phyloP scores from a whole-genome alignment of 92 coral and sea anemone genomes.

The Siderastrea radians region DNA sequence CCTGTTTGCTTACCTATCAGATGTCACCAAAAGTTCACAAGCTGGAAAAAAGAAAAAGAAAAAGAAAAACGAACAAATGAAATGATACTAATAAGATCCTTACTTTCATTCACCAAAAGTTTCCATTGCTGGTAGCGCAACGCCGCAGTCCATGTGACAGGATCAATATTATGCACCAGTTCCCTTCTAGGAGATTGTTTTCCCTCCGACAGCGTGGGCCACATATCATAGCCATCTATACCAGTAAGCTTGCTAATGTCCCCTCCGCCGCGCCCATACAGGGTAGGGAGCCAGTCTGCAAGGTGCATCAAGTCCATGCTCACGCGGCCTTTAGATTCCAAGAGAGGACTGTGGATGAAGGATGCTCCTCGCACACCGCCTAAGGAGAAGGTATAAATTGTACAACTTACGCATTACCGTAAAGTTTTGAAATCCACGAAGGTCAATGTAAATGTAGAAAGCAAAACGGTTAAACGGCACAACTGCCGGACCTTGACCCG shows the following conservation, averaged over 20 bases:
- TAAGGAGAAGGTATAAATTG: background rate
- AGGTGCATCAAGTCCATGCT: constrained; percentile 89
- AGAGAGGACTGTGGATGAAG: constrained; percentile 86
- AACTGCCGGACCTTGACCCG: too few species aligned
- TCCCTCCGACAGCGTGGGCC: constrained; percentile 77
- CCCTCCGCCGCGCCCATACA: constrained; percentile 84
- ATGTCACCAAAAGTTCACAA: too few species aligned
- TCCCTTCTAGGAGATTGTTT: constrained; percentile 76
- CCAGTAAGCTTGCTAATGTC: constrained; percentile 61
- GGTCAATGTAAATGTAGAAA: too few species aligned
- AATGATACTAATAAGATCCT: constrained; percentile 2
- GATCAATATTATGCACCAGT: constrained; percentile 87
- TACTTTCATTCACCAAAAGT: constrained; percentile 83
- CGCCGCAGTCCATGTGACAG: constrained; percentile 70
- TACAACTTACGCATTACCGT: too few species aligned
- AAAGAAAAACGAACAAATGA: too few species aligned
- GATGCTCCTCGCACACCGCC: constrained; percentile 88
- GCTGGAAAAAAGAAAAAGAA: too few species aligned
- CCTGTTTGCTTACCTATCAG: too few species aligned
- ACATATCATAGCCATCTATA: constrained; percentile 81
- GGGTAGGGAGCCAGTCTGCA: constrained; percentile 88
- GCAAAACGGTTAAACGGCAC: too few species aligned
- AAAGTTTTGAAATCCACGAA: too few species aligned
- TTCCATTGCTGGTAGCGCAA: constrained; percentile 83
- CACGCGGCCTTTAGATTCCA: constrained; percentile 80